phyloP scores from a whole-genome alignment of 1,140 invertebrate species.

The Solenopsis fugax region DNA sequence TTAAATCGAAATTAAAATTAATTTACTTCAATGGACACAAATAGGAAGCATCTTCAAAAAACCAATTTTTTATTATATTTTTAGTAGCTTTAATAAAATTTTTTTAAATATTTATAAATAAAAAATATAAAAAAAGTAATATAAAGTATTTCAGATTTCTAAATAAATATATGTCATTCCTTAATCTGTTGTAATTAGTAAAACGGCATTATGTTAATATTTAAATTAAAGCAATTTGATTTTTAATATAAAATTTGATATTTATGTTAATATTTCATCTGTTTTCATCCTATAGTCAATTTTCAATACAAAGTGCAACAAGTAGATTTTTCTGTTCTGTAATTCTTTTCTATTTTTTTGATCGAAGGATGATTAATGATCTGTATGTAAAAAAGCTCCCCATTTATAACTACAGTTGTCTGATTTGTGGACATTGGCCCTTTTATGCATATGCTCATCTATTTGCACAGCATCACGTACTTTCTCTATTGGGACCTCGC shows the following conservation, averaged over 20 bases:
- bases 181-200: constrained; percentile 20
- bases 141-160: not conserved
- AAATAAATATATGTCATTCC: not conserved
- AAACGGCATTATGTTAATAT: not conserved
- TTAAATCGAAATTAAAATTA: too few relatives aligned
- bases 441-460: constrained; percentile 71
- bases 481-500: constrained; percentile 44
- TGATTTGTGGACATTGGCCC: constrained; percentile 38
- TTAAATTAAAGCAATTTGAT: not conserved
- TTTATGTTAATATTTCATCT: not conserved
- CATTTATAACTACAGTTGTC: constrained; percentile 39
- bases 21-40: too few relatives aligned
- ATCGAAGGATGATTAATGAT: constrained; percentile 64
- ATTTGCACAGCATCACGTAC: constrained; percentile 65
- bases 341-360: not conserved
- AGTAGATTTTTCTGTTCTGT: not conserved
- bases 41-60: not conserved
- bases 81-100: not conserved
- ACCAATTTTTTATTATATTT: not conserved
- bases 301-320: constrained; percentile 3
- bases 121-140: not conserved
- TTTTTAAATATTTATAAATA: not conserved
- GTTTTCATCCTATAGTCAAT: not conserved
- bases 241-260: not conserved
- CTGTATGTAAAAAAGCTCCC: not conserved